Conservation (phyloP, 2,113 vertebrate species). For the Tachuris rubrigastra region DNA sequence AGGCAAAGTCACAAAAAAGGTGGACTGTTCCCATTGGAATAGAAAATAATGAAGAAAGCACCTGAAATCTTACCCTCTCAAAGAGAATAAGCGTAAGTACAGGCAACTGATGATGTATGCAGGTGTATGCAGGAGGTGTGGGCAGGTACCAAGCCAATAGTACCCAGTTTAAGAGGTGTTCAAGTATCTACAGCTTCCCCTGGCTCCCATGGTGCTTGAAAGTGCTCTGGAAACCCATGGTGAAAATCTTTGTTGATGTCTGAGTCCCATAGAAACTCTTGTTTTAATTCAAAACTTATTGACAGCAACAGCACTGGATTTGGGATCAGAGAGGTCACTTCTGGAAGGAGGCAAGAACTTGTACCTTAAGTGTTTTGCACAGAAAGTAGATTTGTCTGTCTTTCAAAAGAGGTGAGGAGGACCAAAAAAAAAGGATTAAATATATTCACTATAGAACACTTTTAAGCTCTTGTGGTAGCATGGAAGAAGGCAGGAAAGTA, state of each 20-base stretch:
- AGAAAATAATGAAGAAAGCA: background rate
- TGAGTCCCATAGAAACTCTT: background rate
- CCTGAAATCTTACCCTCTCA: background rate
- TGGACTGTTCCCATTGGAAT: background rate
- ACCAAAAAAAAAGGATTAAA: background rate
- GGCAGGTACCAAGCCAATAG: background rate
- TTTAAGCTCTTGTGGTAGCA: background rate
- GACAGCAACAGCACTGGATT: background rate
- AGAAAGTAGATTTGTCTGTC: background rate
- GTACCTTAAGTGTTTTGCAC: background rate
- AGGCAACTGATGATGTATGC: background rate
- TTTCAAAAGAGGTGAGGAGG: background rate
- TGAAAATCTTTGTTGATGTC: rapidly evolving
- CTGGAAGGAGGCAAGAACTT: background rate
- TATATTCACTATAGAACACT: background rate
- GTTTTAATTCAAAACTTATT: background rate
- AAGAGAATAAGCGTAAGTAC: background rate
- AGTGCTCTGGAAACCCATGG: background rate
- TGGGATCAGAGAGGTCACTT: background rate
- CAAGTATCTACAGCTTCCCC: background rate
- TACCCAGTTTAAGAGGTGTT: background rate
- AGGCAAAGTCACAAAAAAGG: background rate
- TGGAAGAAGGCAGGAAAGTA: background rate
- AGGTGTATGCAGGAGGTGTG: rapidly evolving
- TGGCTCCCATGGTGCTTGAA: background rate